Evolutionary conservation across 2,797 vertebrate genomes (phyloP).

Genomic region (Pangasius larnaudii): DNA sequence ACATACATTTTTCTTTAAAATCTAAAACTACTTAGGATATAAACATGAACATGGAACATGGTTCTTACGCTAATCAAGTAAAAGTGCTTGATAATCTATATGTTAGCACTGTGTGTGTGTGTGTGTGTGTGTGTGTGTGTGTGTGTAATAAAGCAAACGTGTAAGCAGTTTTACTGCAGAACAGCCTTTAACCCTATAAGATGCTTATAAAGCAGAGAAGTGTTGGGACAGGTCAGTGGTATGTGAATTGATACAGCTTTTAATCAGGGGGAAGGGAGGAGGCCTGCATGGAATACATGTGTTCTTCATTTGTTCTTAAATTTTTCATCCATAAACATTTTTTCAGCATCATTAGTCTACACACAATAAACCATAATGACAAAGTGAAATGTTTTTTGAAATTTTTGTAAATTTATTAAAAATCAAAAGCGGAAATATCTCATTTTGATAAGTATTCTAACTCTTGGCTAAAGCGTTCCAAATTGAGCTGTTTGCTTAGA

Average conservation of each 20-base stretch:
- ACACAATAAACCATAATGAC: background rate
- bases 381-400: no score
- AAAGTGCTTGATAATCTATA: background rate
- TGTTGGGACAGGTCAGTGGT: slow-evolving; percentile 42
- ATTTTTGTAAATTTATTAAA: no score
- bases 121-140: slow-evolving; percentile 1
- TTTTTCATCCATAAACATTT: background rate
- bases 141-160: background rate
- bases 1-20: background rate
- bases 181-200: background rate
- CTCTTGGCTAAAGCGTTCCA: background rate
- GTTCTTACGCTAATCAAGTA: background rate
- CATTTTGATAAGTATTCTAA: background rate
- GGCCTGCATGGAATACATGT: slow-evolving; percentile 73
- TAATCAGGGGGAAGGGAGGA: slow-evolving; percentile 78
- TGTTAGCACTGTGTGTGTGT: background rate
- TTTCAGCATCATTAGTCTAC: background rate
- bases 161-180: slow-evolving; percentile 15
- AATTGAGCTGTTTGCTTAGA: background rate
- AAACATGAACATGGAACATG: background rate
- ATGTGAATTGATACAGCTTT: slow-evolving; percentile 67
- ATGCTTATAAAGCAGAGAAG: background rate
- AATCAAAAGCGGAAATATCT: background rate
- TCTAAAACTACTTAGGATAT: background rate
- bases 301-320: background rate